Percentiles rank a stretch among this genome's conserved stretches.
Evolutionary conservation across 2,113 vertebrate genomes (phyloP).

Genomic region (Cinclus mexicanus): DNA sequence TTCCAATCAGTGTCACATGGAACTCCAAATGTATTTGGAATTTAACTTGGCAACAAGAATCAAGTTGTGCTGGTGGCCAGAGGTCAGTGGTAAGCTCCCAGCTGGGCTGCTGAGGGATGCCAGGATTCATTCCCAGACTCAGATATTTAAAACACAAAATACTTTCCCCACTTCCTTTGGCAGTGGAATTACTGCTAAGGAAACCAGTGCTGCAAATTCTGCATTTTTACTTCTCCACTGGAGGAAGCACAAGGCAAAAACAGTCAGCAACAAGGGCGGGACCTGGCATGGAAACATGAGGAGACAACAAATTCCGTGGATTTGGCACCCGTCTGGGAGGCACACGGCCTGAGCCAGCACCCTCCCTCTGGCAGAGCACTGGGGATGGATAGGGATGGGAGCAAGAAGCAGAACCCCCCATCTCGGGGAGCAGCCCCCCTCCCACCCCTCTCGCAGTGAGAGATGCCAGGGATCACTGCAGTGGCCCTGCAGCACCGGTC

Average conservation of each 20-base stretch:
- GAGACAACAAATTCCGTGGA: not conserved
- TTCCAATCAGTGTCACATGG: accelerated
- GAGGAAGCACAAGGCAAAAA: not conserved
- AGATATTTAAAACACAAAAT: not conserved
- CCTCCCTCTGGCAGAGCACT: not conserved
- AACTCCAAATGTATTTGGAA: not conserved
- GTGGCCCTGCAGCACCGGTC: not conserved
- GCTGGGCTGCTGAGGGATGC: not conserved
- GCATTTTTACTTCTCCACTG: not conserved
- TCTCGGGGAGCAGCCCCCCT: not conserved
- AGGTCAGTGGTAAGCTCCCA: not conserved
- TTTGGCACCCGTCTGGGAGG: not conserved
- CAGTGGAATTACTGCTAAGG: not conserved
- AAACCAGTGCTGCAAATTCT: not conserved
- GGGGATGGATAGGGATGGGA: accelerated
- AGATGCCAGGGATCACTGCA: accelerated
- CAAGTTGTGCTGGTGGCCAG: not conserved
- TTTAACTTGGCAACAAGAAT: not conserved
- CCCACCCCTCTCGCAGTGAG: accelerated
- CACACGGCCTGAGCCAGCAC: accelerated
- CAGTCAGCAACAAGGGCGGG: not conserved
- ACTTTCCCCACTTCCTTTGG: not conserved
- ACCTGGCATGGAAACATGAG: not conserved
- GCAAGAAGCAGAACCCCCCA: not conserved
- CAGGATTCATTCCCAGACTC: not conserved